Base-by-base conservation (phyloP, 1,140 invertebrate species). In the Campoletis sonorensis region DNA sequence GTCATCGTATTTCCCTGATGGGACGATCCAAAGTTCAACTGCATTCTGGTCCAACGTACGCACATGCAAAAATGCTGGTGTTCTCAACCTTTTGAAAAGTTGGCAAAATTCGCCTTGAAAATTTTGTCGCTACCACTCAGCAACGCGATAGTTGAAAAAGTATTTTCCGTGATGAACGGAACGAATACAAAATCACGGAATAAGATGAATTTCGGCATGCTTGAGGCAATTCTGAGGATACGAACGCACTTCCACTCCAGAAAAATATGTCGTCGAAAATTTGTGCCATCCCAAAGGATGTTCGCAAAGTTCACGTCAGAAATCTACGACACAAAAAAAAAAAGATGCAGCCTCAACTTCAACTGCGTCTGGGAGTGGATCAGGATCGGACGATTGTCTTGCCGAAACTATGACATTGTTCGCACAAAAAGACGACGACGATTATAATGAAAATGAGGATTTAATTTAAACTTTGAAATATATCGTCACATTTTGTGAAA, bases 111-210 rank as follows among this genome's bases (percentile, higher is more conserved):
- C 64, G 75, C 71, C 37, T 40, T 86, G n/a, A 82, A 79, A 18
- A 23, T 64, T 16, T 76, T 84, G 5, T 79, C 82, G 18, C 70
- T 84, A 21, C 85, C 84, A 27, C 45, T 84, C 8, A 86, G 82
- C 45, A 86, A 86, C 58, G 84, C 84, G 0, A 80, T 83, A 1
- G 85, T 84, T 0, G 85, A 86, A 40, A 45, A 82, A 0, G 78
- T 84, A 16, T 86, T 86, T 58, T 82, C 80, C 15, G 58, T 82
- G 0, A 84, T 85, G 84, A 85, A 83, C 40, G 58, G 18, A 15
- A 68, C 80, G 0, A 80, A 81, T 21, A 85, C 84, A 8, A 79
- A 81, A 30, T 68, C 51, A 15, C 77, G 83, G 8, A 85, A 85
- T 8, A 85, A 81, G 30, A 81, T 85, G 81, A 58, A 77, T 18